phyloP scores from a whole-genome alignment of 2,113 vertebrate genomes.

The Cardinalis cardinalis region DNA sequence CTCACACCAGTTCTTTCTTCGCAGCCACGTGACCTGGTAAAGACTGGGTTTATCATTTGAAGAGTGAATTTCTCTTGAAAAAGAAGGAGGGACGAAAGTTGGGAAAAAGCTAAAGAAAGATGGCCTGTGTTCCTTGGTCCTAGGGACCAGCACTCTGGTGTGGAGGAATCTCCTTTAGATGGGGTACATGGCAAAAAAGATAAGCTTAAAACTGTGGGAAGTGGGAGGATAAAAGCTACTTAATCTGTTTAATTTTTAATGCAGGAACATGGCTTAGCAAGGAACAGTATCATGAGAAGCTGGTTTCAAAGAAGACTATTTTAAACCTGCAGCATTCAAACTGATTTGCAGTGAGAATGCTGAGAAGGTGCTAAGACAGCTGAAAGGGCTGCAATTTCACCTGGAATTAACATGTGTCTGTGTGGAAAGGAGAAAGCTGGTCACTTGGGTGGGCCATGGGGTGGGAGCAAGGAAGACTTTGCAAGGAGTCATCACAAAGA shows the following conservation, averaged over 20 bases:
- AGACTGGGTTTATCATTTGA: background rate
- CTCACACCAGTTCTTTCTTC: background rate
- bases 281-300: background rate
- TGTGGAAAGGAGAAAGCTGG: background rate
- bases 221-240: background rate
- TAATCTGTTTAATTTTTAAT: background rate
- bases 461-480: accelerated
- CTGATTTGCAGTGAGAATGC: background rate
- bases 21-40: background rate
- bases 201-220: background rate
- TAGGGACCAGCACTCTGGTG: accelerated
- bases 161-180: background rate
- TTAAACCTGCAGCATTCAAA: background rate
- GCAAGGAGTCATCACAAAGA: background rate
- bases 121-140: accelerated
- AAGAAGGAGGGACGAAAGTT: background rate
- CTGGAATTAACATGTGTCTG: accelerated
- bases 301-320: background rate
- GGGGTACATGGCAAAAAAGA: background rate
- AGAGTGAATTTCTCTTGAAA: background rate
- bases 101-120: background rate
- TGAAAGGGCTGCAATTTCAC: accelerated
- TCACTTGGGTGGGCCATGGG: accelerated
- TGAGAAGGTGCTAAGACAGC: background rate
- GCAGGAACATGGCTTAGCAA: background rate